phyloP scores from a whole-genome alignment of 2,113 vertebrate species.

The Beaufortia kweichowensis region DNA sequence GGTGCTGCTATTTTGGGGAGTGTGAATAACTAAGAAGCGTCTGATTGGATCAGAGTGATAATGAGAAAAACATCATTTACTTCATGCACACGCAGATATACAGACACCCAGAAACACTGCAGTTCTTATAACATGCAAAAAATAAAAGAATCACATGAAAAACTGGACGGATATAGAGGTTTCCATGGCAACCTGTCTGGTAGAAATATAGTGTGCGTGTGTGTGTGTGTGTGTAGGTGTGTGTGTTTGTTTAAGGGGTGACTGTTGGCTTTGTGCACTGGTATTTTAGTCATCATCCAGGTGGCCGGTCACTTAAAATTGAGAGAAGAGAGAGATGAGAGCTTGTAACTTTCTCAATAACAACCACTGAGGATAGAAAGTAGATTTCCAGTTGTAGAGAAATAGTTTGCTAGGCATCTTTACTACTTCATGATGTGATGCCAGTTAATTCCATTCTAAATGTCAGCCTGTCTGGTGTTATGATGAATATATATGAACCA shows the following conservation, averaged over 20 bases:
- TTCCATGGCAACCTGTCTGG: conserved; percentile 59
- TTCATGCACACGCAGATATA: not conserved
- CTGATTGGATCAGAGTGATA: conserved; percentile 45
- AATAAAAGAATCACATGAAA: conserved; percentile 45
- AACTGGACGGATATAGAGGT: conserved; percentile 54
- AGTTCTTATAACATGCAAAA: conserved; percentile 38
- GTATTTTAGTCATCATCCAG: conserved; percentile 72
- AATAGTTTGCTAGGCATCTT: conserved; percentile 12
- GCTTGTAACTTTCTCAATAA: not conserved
- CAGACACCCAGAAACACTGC: not conserved
- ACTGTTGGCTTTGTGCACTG: conserved; percentile 70
- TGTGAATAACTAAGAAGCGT: conserved; percentile 50
- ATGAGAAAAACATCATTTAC: conserved; percentile 48
- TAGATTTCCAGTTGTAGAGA: conserved; percentile 16
- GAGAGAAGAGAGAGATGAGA: conserved; percentile 27
- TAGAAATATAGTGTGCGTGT: conserved; percentile 50
- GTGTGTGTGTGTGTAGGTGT: conserved; percentile 39
- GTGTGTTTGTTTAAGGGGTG: conserved; percentile 52
- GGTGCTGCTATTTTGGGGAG: conserved; percentile 55
- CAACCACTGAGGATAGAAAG: not conserved
- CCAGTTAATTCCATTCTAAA: conserved; percentile 27
- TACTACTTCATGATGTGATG: conserved; percentile 30
- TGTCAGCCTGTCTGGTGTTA: conserved; percentile 18
- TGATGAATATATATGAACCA: conserved; percentile 1
- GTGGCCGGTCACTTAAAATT: conserved; percentile 64